Conservation (phyloP, 2,113 vertebrate species). For the Indri indri region DNA sequence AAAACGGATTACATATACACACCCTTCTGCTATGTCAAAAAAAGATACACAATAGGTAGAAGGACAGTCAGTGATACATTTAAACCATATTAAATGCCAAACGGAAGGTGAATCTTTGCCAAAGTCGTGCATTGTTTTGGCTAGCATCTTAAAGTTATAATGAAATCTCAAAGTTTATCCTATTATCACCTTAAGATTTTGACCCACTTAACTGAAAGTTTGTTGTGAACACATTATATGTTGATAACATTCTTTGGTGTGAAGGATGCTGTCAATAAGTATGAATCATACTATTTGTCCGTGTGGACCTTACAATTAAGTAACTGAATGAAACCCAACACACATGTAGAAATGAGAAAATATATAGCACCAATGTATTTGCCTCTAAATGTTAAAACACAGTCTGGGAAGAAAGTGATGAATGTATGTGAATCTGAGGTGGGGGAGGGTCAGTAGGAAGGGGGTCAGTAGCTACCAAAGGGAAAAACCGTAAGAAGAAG, state of each 20-base stretch:
- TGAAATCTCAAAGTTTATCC: background rate
- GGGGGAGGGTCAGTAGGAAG: background rate
- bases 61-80: background rate
- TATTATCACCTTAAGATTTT: background rate
- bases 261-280: background rate
- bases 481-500: background rate
- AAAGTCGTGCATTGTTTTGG: background rate
- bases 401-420: background rate
- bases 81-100: background rate
- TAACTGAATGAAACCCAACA: background rate
- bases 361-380: background rate
- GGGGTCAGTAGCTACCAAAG: background rate
- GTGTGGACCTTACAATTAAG: background rate
- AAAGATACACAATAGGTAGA: background rate
- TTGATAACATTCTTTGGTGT: background rate
- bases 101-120: background rate
- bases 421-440: background rate
- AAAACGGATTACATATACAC: background rate
- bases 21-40: background rate
- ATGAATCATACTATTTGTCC: background rate
- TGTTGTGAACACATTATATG: background rate
- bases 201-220: background rate
- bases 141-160: background rate
- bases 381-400: background rate
- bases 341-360: background rate